Base-by-base conservation (phyloP, 2,113 vertebrate genomes). In the Percopsis transmontana region DNA sequence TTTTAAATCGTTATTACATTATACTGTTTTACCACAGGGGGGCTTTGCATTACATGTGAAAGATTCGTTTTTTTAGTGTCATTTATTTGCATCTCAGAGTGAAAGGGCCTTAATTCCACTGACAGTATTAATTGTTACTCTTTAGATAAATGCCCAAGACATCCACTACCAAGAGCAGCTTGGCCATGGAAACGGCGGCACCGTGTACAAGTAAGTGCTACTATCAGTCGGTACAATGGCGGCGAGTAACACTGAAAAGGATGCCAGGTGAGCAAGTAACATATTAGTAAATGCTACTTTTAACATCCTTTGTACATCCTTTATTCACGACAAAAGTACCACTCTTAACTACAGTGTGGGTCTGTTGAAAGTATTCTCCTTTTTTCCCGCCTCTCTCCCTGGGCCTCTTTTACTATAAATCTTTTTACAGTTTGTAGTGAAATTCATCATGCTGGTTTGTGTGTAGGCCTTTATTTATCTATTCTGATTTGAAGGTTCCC, bases 111-210 rank as follows among this genome's bases (percentile, higher is more conserved):
- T n/a, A n/a, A n/a, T n/a, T n/a, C n/a, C n/a, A n/a, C n/a, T n/a
- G n/a, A n/a, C n/a, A n/a, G n/a, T n/a, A n/a, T n/a, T n/a, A n/a
- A n/a, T 62, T 81, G 68, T 63, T 51, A 13, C 27, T 63, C 69
- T 92, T 85, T 90, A 99, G 97, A 99, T 99, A 91, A 98, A 96
- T 93, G 97, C 97, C 88, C 95, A 97, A 89, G 97, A 99, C 91
- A 97, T 99, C 86, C 92, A 94, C 82, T 97, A 96, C 88, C 96
- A 95, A 86, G 97, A 99, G 88, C 96, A 97, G 83, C 97, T 99
- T 51, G 97, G 97, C 74, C 97, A 98, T 74, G 97, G 97, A 88
- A 99, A 98, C 53, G 97, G 97, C 76, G 97, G 97, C 73, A 96
- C 96, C 0, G 97, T 99, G 87, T 99, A 98, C 92, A 99, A 98